Conservation (phyloP, 2,113 vertebrate genomes). For the Shinisaurus crocodilurus region DNA sequence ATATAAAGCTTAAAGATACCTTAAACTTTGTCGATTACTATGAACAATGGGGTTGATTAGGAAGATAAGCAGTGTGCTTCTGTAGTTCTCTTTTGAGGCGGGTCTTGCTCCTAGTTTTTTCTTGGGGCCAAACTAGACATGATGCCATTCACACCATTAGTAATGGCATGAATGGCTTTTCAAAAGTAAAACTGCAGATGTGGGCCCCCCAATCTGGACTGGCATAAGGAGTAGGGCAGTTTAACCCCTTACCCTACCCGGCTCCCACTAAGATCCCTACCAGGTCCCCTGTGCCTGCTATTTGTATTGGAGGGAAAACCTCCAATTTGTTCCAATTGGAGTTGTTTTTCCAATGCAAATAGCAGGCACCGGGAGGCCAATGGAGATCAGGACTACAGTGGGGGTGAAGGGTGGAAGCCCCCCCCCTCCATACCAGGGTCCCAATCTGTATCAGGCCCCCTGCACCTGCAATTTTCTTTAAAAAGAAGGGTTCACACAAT, state of each 20-base stretch:
- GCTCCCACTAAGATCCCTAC: not conserved
- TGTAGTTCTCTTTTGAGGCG: too few species aligned
- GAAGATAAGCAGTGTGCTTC: not conserved
- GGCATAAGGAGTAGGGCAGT: too few species aligned
- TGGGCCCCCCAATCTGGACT: too few species aligned
- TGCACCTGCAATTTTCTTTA: not conserved
- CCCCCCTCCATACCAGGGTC: too few species aligned
- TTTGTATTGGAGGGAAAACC: not conserved
- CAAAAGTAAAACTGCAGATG: too few species aligned
- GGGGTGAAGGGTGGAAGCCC: not conserved
- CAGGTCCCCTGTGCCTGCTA: not conserved
- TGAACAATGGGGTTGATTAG: not conserved
- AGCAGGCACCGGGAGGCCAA: not conserved
- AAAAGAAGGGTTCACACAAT: not conserved
- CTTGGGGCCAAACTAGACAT: too few species aligned
- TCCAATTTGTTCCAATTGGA: not conserved
- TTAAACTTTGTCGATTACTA: not conserved
- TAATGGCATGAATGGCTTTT: too few species aligned
- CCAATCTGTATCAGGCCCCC: not conserved
- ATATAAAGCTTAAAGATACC: not conserved
- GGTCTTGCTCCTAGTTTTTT: not conserved
- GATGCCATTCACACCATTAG: too few species aligned
- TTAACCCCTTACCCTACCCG: too few species aligned
- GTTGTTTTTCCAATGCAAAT: not conserved
- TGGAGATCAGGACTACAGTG: not conserved